Evolutionary conservation across 2,113 vertebrate genomes (phyloP).

Genomic region (Melanotaenia duboulayi): DNA sequence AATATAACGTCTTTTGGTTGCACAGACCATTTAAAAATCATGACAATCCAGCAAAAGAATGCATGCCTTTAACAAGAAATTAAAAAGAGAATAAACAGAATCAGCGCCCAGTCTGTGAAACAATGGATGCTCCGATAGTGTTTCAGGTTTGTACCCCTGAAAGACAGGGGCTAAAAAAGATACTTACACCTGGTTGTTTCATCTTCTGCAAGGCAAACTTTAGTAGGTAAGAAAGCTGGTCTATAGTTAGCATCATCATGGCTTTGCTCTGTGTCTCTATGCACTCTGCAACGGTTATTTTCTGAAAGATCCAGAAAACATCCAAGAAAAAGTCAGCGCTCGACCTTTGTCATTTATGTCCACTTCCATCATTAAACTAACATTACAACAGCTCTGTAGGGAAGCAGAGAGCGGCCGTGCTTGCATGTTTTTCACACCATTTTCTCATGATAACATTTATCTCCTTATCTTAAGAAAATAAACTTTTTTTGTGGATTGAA

Average conservation of each 20-base stretch:
- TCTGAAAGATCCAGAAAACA: conserved; percentile 90
- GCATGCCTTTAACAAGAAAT: conserved; percentile 41
- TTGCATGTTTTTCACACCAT: too few relatives aligned
- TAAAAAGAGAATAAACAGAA: background rate
- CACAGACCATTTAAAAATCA: conserved; percentile 32
- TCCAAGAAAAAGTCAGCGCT: conserved; percentile 5
- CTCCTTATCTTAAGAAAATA: too few relatives aligned
- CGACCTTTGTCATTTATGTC: background rate
- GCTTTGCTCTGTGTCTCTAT: conserved; percentile 99
- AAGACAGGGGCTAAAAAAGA: conserved; percentile 26
- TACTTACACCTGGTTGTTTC: conserved; percentile 99
- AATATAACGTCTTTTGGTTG: conserved; percentile 30
- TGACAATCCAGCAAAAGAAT: conserved; percentile 22
- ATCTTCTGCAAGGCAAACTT: conserved; percentile 99
- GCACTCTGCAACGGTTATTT: conserved; percentile 99
- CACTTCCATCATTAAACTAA: background rate
- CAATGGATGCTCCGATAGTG: conserved; percentile 1
- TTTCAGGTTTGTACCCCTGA: too few relatives aligned
- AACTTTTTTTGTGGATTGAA: too few relatives aligned
- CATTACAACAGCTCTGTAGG: background rate
- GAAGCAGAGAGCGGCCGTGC: background rate
- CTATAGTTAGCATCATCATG: conserved; percentile 97
- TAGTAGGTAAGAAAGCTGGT: conserved; percentile 97
- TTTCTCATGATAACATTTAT: too few relatives aligned
- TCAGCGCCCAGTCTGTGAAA: conserved; percentile 9